These are phyloP conservation scores for Callospermophilus lateralis DNA, from an alignment of 2,113 vertebrate species.

Conservation along the genomic window DNA sequence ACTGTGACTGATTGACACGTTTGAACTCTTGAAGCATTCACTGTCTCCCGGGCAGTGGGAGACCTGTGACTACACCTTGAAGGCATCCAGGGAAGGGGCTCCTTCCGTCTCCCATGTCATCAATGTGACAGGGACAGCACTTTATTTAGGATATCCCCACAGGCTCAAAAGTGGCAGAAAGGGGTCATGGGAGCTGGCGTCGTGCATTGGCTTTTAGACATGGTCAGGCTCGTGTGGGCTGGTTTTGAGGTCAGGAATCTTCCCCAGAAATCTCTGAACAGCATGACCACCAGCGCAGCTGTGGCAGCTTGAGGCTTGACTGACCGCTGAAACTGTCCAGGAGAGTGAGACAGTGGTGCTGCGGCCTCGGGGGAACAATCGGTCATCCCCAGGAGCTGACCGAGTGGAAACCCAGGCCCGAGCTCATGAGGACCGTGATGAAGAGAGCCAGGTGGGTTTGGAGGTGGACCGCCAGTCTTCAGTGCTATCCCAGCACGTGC, in stretches of 20 bases:
- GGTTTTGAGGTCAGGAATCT: not conserved
- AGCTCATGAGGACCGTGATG: constrained; percentile 7
- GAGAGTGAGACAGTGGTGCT: not conserved
- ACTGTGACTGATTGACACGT: not conserved
- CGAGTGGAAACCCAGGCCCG: not conserved
- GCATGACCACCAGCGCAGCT: not conserved
- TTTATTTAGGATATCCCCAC: not conserved
- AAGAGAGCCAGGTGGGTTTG: constrained; percentile 42
- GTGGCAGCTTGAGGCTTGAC: not conserved
- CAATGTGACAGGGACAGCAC: not conserved
- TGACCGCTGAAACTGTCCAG: not conserved
- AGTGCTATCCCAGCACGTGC: not conserved
- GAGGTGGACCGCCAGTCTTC: not conserved
- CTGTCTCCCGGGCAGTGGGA: not conserved
- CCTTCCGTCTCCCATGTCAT: not conserved
- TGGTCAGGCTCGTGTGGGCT: not conserved
- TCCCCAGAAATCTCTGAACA: not conserved
- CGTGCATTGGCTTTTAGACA: not conserved
- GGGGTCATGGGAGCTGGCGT: not conserved
- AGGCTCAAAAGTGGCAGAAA: not conserved
- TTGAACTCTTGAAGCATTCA: not conserved
- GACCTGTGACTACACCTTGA: not conserved
- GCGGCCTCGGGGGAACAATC: not conserved
- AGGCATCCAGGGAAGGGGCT: not conserved
- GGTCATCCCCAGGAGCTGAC: not conserved